Evolutionary conservation across 2,797 vertebrate species (phyloP), one percentile per base, ranked within the genome.

Genomic region (Mionectes olivaceus): DNA sequence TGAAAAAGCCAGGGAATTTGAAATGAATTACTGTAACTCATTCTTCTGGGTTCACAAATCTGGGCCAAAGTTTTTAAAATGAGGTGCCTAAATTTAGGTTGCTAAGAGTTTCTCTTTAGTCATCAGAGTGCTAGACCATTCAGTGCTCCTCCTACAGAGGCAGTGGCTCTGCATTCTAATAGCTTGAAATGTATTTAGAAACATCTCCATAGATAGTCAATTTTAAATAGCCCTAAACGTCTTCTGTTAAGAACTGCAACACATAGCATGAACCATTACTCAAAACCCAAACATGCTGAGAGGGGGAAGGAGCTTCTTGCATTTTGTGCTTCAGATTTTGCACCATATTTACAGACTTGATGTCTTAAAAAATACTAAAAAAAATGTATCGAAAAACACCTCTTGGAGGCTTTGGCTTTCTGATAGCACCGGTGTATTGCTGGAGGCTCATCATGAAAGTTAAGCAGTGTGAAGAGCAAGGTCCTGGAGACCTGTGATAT

Each of bases 81-180:
- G 56, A 85, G 61, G 14, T 55, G 30, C 61, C 75, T 92, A 89
- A 85, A 83, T 74, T 90, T 84, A 87, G 80, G 41, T 43, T 82
- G 70, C 49, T 70, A 47, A 76, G 87, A 60, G 65, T 88, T 91
- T 94, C 69, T 87, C 89, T 95, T 84, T 61, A 90, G 73, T 78
- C 88, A 86, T 84, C 81, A 70, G 49, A 79, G 60, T 33, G 68
- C 68, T 43, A 80, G 81, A 84, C 81, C 74, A 52, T 57, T 74
- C 61, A 69, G 80, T 3, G 7, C 57, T 69, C 44, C 77, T 87
- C 88, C 71, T 53, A 59, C 81, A 76, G 68, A 93, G 77, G 53
- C 81, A 77, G 17, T 24, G 49, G 44, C 32, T 84, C 81, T 65
- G 35, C 67, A 79, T 64, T 47, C 74, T 49, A 79, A 89, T 75